These are phyloP conservation scores for Lasioglossum malachurum DNA, from an alignment of 2,888 invertebrate species.

Conservation along the genomic window DNA sequence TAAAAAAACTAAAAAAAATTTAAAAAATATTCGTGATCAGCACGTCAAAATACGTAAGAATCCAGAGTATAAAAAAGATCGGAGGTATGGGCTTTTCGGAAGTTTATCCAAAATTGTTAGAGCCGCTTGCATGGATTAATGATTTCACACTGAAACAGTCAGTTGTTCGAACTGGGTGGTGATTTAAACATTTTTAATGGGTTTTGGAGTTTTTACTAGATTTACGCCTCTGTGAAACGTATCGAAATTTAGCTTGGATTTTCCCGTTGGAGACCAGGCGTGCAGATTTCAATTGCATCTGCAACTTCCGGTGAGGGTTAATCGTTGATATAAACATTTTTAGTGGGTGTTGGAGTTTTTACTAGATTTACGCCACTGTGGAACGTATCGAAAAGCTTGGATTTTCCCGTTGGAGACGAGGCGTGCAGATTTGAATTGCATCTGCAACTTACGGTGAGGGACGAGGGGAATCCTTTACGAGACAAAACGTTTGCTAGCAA, in stretches of 20 bases:
- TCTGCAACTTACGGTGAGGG: not conserved
- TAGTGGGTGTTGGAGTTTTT: not conserved
- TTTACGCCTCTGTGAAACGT: not conserved
- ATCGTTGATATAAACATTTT: not conserved
- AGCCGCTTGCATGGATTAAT: no score
- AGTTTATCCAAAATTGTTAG: no score
- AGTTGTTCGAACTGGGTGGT: no score
- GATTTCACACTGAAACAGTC: no score
- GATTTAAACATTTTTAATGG: not conserved
- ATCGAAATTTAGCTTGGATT: not conserved
- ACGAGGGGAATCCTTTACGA: not conserved
- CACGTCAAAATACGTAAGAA: no score
- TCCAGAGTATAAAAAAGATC: no score
- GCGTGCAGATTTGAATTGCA: not conserved
- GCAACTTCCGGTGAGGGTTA: not conserved
- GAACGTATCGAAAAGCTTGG: not conserved
- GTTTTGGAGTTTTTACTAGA: not conserved
- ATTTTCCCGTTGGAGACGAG: not conserved
- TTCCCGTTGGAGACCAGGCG: not conserved
- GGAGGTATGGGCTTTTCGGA: no score
- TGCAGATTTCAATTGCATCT: not conserved
- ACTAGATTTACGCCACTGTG: not conserved
- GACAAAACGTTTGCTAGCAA: conserved; percentile 1
- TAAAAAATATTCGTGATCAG: no score
- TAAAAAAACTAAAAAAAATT: no score